Evolutionary conservation across 2,797 vertebrate genomes (phyloP).

Genomic region (Peromyscus eremicus): DNA sequence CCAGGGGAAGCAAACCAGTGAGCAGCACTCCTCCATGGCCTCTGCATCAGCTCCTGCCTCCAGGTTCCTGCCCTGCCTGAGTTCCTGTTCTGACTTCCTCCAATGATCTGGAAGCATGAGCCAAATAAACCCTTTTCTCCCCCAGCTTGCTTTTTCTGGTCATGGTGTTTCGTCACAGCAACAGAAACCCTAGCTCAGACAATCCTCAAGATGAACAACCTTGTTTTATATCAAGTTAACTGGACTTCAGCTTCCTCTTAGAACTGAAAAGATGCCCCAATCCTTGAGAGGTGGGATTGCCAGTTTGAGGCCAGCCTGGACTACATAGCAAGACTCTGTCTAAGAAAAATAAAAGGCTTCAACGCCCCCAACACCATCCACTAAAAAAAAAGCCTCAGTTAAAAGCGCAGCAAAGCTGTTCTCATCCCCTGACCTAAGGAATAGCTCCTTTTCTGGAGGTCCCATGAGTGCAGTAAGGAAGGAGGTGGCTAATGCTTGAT

Average conservation of each 20-base stretch:
- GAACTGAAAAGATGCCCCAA: not conserved
- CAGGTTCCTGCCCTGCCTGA: not conserved
- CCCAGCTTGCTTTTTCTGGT: not conserved
- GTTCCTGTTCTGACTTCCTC: not conserved
- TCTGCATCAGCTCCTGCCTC: not conserved
- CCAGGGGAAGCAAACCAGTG: not conserved
- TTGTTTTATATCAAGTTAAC: not conserved
- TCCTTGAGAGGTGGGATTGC: not conserved
- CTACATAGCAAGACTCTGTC: not conserved
- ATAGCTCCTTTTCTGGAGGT: no score
- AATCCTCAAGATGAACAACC: not conserved
- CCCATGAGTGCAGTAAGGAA: no score
- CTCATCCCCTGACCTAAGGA: not conserved
- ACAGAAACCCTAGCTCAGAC: not conserved
- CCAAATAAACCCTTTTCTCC: not conserved
- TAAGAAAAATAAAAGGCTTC: not conserved
- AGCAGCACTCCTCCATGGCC: not conserved
- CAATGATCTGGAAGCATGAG: not conserved
- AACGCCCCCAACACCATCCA: not conserved
- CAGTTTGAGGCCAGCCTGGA: not conserved
- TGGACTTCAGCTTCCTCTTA: not conserved
- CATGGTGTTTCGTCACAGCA: not conserved
- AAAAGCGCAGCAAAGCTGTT: not conserved
- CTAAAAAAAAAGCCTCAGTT: not conserved
- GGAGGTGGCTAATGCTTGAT: not conserved